Percentiles rank a stretch among this genome's conserved stretches.
phyloP scores from a whole-genome alignment of 2,797 vertebrate genomes.

The Melanotaenia pygmaea region DNA sequence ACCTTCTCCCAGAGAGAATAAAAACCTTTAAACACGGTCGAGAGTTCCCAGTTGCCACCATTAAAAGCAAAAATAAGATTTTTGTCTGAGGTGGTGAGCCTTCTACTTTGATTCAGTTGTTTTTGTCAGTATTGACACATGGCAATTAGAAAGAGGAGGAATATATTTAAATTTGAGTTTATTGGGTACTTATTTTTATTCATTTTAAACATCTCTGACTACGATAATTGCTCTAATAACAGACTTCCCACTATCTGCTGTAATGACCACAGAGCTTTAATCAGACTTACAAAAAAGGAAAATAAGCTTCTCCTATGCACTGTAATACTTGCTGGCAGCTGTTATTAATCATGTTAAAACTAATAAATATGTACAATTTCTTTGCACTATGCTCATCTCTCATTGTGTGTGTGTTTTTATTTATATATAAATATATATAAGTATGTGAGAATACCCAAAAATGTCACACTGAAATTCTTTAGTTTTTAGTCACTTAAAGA shows the following conservation, averaged over 20 bases:
- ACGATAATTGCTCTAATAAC: neutral
- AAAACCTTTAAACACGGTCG: no score
- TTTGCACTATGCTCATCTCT: neutral
- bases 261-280: neutral
- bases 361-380: constrained; percentile 18
- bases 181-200: no score
- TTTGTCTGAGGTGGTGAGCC: no score
- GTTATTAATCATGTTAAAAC: constrained; percentile 2
- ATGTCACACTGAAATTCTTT: neutral
- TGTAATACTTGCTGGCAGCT: neutral
- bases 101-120: no score
- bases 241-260: neutral
- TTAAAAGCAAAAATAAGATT: no score
- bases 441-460: neutral
- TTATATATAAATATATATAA: neutral
- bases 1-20: neutral
- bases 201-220: neutral
- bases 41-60: no score
- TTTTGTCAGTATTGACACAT: no score
- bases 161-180: no score
- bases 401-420: neutral
- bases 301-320: neutral
- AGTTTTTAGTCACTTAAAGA: no score
- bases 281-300: neutral
- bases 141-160: no score